Evolutionary conservation across 1,140 invertebrate genomes (phyloP), one percentile per base, ranked within the genome.

Genomic region (Trinorchestia longiramus): DNA sequence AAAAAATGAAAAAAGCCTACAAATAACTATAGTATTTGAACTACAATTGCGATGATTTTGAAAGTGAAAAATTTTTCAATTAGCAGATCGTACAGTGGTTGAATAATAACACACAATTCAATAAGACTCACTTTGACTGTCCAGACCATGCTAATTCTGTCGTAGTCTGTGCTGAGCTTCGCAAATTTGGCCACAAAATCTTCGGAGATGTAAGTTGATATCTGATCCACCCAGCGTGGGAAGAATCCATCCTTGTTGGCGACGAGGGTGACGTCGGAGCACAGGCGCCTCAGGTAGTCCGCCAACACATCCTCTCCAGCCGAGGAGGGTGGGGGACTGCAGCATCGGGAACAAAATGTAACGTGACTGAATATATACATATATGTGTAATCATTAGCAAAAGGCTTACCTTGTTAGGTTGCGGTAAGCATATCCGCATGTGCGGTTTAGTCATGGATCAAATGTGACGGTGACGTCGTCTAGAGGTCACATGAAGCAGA

Each of bases 111-210:
- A 77, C 62, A 3, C 62, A 15, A 36, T 77, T 77, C 3, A 42
- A 91, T 15, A 4, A 40, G 15, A 94, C 92, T 94, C 43, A 94
- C 92, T 47, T 94, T 94, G 43, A 94, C 92, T 94, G 6, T 40
- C 92, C 92, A 94, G 43, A 94, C 92, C 92, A 94, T 94, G 36
- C n/a, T 94, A 19, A 94, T 94, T 40, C 92, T 94, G 43, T 94
- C 92, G 40, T 45, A 45, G 44, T 94, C 92, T 19, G 92, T 94
- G 92, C 43, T 45, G 40, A 94, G 92, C 44, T 45, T 43, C 41
- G 43, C 44, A 40, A 94, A 94, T 47, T 44, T 94, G 43, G 8
- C 43, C 43, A 47, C 44, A 43, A 94, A 94, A 40, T 94, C 92
- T 47, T 94, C 43, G 6, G 92, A 94, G 15, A 94, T 94, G 92